Evolutionary conservation across 2,113 vertebrate species (phyloP).

Genomic region (Corythornis madagascariensis): DNA sequence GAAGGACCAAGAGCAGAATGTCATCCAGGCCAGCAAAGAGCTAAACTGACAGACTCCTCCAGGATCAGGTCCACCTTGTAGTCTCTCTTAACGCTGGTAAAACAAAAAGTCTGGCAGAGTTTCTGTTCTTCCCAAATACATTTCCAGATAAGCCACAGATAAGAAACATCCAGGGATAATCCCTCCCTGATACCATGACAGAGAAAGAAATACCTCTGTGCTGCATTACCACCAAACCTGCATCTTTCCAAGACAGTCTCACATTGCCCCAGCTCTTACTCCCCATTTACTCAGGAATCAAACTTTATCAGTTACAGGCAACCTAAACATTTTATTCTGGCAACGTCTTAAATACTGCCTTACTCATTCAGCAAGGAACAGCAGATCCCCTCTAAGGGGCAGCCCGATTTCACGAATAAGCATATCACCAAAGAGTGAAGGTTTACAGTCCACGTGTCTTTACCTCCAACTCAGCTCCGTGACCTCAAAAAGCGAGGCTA

Average conservation of each 20-base stretch:
- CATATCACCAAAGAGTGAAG: not conserved
- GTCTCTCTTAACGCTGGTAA: not conserved
- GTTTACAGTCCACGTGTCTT: not conserved
- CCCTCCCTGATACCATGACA: not conserved
- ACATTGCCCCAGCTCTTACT: not conserved
- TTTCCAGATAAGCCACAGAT: constrained; percentile 45
- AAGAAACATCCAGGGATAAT: constrained; percentile 37
- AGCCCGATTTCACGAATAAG: not conserved
- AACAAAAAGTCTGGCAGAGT: constrained; percentile 27
- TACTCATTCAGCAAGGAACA: not conserved
- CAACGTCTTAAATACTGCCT: not conserved
- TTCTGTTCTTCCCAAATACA: not conserved
- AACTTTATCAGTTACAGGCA: not conserved
- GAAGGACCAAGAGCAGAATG: not conserved
- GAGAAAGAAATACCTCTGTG: constrained; percentile 3
- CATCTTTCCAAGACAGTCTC: not conserved
- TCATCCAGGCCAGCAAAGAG: not conserved
- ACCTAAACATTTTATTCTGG: not conserved
- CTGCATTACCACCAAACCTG: not conserved
- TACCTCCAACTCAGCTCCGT: not conserved
- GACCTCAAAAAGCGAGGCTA: not conserved
- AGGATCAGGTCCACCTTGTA: not conserved
- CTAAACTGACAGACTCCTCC: not conserved
- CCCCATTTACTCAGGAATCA: not conserved
- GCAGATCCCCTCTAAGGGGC: not conserved